Evolutionary conservation across 2,797 vertebrate genomes (phyloP), one percentile per base, ranked within the genome.

Genomic region (Falco novaeseelandiae): DNA sequence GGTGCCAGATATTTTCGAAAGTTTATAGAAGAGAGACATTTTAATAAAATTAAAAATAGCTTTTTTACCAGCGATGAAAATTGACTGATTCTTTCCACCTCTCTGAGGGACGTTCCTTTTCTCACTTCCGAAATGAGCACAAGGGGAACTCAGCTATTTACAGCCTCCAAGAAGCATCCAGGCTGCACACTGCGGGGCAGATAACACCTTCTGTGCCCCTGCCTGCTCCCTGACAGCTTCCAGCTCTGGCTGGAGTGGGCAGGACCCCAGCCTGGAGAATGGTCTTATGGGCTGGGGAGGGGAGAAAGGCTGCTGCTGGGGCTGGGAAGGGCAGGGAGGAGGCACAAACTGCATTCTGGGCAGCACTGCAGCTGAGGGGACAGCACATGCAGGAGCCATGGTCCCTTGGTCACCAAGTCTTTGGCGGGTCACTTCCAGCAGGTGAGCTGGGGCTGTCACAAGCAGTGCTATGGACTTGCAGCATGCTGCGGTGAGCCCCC

Each of bases 381-480:
- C 54, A 77, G 46, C 0, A 0, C 2, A 3, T n/a, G 44, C 44
- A 59, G 27, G 15, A 48, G 36, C n/a, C 0, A 0, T 8, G 5
- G 14, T n/a, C 36, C 6, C 5, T 29, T 4, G 0, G 10, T 74
- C 22, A 12, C 26, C 15, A 9, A n/a, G 7, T 48, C 22, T 6
- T 10, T 18, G 12, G 17, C 6, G 3, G 11, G 7, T 89, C 72
- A 74, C 26, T 83, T 85, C 86, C 59, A 96, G 44, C 48, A 30
- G 32, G 57, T 57, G 32, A 95, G 80, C 58, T 89, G 62, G 74
- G 93, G 83, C 94, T 97, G 83, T 91, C 19, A 15, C 77, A 94
- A 94, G 90, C 96, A 29, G 81, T 89, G 49, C 95, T 95, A 76
- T 71, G 69, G 79, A 96, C 95, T 97, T 97, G 97, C 87, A 96